Conservation (phyloP, 2,113 vertebrate genomes). For the Balaenoptera acutorostrata region DNA sequence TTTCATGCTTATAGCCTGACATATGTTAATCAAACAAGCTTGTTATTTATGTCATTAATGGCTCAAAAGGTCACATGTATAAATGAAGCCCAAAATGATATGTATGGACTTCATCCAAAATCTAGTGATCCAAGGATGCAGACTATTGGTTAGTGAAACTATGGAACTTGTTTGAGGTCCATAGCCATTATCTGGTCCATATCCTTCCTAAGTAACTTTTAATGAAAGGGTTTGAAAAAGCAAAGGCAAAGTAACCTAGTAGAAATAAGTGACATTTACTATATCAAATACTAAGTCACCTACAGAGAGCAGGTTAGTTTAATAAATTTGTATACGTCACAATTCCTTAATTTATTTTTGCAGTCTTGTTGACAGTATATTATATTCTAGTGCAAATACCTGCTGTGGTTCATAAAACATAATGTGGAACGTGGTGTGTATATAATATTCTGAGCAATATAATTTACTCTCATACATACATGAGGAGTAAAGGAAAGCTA, state of each 20-base stretch:
- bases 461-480: neutral
- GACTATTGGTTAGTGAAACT: neutral
- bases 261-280: neutral
- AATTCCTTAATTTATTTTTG: neutral
- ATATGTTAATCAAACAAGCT: neutral
- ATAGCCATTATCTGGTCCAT: neutral
- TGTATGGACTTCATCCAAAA: neutral
- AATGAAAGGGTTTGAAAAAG: neutral
- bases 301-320: neutral
- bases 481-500: neutral
- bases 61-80: neutral
- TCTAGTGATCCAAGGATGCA: neutral
- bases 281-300: neutral
- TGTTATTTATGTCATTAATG: neutral
- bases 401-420: neutral
- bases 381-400: neutral
- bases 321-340: neutral
- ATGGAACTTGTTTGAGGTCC: neutral
- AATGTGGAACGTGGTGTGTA: neutral
- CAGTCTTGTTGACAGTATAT: neutral
- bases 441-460: neutral
- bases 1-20: neutral
- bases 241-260: neutral
- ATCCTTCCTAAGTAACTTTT: neutral
- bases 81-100: neutral